Percentiles rank a stretch among this genome's conserved stretches.
These are phyloP conservation scores for Melieria omissa DNA, from an alignment of 2,888 invertebrate species.

Conservation along the genomic window DNA sequence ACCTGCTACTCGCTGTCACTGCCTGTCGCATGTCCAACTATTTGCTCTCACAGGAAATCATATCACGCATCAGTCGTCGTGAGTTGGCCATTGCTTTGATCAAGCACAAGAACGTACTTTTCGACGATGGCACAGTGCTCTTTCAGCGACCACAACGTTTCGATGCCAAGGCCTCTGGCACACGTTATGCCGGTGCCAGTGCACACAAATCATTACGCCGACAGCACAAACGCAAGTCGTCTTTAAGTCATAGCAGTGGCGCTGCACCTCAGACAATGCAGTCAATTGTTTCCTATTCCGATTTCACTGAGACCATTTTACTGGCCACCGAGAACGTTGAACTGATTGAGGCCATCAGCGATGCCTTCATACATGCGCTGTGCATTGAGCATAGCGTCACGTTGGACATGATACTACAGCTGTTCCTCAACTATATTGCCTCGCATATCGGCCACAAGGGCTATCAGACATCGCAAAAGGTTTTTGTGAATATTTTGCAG, in stretches of 20 bases:
- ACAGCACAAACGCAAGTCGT: slow-evolving; percentile 10
- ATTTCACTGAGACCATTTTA: slow-evolving; percentile 63
- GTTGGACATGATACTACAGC: slow-evolving; percentile 66
- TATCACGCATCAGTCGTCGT: slow-evolving; percentile 55
- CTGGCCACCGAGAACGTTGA: slow-evolving; percentile 57
- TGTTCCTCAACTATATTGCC: slow-evolving; percentile 75
- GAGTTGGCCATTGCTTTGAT: slow-evolving; percentile 58
- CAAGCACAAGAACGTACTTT: slow-evolving; percentile 62
- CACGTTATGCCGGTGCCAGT: not conserved
- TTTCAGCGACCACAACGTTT: slow-evolving; percentile 45
- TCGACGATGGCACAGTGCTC: slow-evolving; percentile 60
- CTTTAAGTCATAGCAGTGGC: slow-evolving; percentile 8
- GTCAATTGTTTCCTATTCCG: slow-evolving; percentile 60
- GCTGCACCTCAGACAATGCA: slow-evolving; percentile 22
- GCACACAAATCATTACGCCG: slow-evolving; percentile 17
- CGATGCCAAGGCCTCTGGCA: slow-evolving; percentile 1
- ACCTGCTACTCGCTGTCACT: slow-evolving; percentile 59
- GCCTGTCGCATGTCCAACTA: slow-evolving; percentile 64
- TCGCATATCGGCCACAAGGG: slow-evolving; percentile 73
- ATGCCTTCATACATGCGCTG: slow-evolving; percentile 62
- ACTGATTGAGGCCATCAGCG: slow-evolving; percentile 62
- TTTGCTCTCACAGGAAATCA: slow-evolving; percentile 57
- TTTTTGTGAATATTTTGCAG: slow-evolving; percentile 69
- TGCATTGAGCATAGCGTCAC: slow-evolving; percentile 62
- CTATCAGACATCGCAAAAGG: slow-evolving; percentile 66